Conservation (phyloP, 35 echinoderm and acorn worm genomes). For the Chiridota heheva region DNA sequence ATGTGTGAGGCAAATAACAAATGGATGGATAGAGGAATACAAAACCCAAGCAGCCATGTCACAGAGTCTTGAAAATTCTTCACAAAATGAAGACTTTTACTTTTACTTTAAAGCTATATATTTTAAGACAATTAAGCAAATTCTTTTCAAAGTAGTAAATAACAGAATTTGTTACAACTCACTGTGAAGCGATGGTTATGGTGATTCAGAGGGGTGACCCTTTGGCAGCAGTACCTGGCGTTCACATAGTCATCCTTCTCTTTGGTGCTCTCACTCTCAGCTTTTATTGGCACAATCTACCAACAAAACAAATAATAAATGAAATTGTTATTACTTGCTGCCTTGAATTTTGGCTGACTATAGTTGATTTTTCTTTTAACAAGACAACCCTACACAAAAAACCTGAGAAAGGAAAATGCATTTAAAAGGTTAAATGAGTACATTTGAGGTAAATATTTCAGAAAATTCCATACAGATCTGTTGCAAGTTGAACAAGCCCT, state of each 20-base stretch:
- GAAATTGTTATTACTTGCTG: neutral
- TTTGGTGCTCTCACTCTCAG: neutral
- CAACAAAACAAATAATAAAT: neutral
- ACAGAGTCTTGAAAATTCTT: no score
- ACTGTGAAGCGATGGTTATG: constrained; percentile 2
- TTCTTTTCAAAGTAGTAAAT: no score
- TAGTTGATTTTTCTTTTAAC: neutral
- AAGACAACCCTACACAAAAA: neutral
- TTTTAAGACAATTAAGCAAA: no score
- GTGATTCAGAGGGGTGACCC: neutral
- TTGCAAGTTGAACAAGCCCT: no score
- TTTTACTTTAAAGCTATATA: no score
- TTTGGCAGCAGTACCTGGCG: constrained; percentile 42
- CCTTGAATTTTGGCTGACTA: neutral
- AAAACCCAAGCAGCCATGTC: no score
- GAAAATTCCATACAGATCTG: no score
- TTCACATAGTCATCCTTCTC: neutral
- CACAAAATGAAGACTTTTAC: no score
- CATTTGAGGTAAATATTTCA: neutral
- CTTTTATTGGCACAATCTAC: neutral
- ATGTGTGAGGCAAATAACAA: no score
- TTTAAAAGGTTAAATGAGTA: neutral
- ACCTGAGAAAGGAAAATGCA: neutral
- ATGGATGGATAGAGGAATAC: no score
- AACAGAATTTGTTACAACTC: neutral